Conservation (phyloP, 2,888 invertebrate species). For the Branchipolynoe longqiensis region DNA sequence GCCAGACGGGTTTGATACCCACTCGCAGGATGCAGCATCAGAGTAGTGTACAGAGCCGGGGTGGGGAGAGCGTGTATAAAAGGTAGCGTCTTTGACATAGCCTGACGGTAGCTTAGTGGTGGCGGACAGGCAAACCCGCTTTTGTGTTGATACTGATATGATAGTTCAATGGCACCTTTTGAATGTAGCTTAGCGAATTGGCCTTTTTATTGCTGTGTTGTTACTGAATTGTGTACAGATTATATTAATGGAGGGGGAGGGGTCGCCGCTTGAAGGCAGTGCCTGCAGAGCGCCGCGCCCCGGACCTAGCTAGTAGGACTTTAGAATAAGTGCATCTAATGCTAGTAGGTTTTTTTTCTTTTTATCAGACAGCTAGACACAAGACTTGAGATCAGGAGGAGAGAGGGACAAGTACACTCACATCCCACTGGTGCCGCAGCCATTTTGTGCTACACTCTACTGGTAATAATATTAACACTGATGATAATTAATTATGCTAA, state of each 20-base stretch:
- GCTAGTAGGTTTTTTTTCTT: conserved; percentile 42
- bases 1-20: conserved; percentile 3
- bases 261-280: conserved; percentile 28
- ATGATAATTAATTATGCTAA: no score
- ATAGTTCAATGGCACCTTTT: conserved; percentile 10
- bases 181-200: conserved; percentile 9
- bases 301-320: conserved; percentile 18
- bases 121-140: no score
- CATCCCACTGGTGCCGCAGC: conserved; percentile 55
- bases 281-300: conserved; percentile 28
- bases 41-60: conserved; percentile 12
- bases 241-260: conserved; percentile 17
- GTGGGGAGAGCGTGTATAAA: conserved; percentile 30
- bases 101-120: not conserved
- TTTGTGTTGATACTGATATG: conserved; percentile 19
- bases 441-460: conserved; percentile 43
- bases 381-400: conserved; percentile 55
- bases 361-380: conserved; percentile 55
- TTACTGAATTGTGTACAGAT: conserved; percentile 40
- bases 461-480: not conserved
- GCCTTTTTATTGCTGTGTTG: conserved; percentile 30
- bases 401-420: conserved; percentile 52
- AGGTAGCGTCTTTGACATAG: conserved; percentile 25
- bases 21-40: no score
- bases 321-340: conserved; percentile 53